These are phyloP conservation scores for Menidia beryllina DNA, from an alignment of 2,113 vertebrate genomes.

Conservation along the genomic window DNA sequence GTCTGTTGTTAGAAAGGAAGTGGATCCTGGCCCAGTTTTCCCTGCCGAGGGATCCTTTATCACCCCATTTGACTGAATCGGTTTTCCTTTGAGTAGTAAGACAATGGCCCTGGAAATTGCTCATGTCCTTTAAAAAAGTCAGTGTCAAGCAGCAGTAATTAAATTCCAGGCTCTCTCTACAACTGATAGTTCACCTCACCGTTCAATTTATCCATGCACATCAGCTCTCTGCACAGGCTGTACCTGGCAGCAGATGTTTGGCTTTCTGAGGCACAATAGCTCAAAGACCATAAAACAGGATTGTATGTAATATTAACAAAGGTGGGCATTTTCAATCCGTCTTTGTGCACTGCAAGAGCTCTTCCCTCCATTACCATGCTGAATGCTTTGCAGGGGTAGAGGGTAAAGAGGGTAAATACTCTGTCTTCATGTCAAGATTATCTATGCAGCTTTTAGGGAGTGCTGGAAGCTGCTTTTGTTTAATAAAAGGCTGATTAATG, in stretches of 20 bases:
- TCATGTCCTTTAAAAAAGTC: conserved; percentile 43
- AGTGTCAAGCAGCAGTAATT: conserved; percentile 66
- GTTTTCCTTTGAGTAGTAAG: conserved; percentile 45
- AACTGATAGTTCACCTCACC: conserved; percentile 51
- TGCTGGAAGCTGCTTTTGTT: conserved; percentile 70
- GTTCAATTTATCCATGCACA: conserved; percentile 38
- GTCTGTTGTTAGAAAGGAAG: conserved; percentile 62
- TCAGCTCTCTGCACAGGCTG: conserved; percentile 42
- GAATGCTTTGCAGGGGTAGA: conserved; percentile 41
- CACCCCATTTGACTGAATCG: conserved; percentile 32
- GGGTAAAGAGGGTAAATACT: conserved; percentile 68
- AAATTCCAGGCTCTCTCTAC: conserved; percentile 49
- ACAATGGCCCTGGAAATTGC: conserved; percentile 65
- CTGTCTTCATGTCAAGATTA: conserved; percentile 74
- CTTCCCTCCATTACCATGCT: conserved; percentile 55
- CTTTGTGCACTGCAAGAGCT: conserved; percentile 38
- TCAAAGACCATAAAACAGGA: conserved; percentile 52
- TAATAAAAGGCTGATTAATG: conserved; percentile 79
- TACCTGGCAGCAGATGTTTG: conserved; percentile 53
- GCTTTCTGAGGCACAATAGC: conserved; percentile 49
- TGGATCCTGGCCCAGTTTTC: conserved; percentile 67
- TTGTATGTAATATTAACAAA: conserved; percentile 57
- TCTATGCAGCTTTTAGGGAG: conserved; percentile 71
- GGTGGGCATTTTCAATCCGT: conserved; percentile 60
- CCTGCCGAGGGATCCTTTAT: conserved; percentile 54